These are phyloP conservation scores for Epinotia ramella DNA, from an alignment of 2,888 invertebrate species.

Conservation along the genomic window DNA sequence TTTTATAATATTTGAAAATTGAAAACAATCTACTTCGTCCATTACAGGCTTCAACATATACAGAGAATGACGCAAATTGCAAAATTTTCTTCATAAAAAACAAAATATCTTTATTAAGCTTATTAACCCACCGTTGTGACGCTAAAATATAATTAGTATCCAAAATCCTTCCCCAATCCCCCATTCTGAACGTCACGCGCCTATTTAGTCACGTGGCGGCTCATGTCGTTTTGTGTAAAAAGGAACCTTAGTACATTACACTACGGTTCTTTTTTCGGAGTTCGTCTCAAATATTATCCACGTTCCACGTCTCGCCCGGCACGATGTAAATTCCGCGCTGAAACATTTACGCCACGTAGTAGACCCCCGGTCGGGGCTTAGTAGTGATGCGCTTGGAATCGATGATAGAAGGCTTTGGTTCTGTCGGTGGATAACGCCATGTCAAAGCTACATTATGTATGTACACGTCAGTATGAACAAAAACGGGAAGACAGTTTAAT, in stretches of 20 bases:
- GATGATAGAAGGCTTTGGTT: conserved; percentile 44
- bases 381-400: conserved; percentile 53
- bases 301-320: conserved; percentile 45
- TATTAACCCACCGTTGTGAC: not conserved
- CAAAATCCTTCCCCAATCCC: conserved; percentile 19
- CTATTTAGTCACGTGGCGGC: conserved; percentile 30
- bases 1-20: no score
- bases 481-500: not conserved
- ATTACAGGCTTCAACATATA: no score
- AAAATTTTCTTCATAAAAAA: not conserved
- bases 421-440: conserved; percentile 22
- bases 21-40: no score
- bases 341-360: conserved; percentile 79
- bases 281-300: conserved; percentile 56
- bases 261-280: not conserved
- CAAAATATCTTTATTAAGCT: not conserved
- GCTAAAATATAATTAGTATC: conserved; percentile 17
- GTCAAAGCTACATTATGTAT: not conserved
- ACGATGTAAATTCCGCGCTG: conserved; percentile 71
- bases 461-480: not conserved
- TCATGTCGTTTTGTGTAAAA: conserved; percentile 46
- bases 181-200: conserved; percentile 18
- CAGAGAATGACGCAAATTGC: no score
- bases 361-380: conserved; percentile 60
- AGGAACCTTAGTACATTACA: not conserved